Evolutionary conservation across 2,797 vertebrate genomes (phyloP).

Genomic region (Paedocypris micromegethes): DNA sequence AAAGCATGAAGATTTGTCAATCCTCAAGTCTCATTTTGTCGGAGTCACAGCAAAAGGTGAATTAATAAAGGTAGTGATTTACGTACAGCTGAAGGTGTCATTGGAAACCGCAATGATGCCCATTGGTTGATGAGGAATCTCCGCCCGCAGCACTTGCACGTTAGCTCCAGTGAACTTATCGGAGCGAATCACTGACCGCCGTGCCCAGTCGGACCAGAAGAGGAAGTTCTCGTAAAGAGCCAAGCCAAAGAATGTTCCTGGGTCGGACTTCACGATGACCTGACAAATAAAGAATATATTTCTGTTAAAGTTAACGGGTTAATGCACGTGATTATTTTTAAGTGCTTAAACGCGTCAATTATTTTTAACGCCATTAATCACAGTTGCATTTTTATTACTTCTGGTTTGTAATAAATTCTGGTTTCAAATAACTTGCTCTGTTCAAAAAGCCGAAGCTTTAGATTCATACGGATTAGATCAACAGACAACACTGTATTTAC

Average conservation of each 20-base stretch:
- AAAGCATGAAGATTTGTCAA: too few relatives aligned
- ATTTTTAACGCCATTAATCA: too few relatives aligned
- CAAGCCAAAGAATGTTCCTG: slow-evolving; percentile 79
- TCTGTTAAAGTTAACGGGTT: too few relatives aligned
- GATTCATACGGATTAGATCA: too few relatives aligned
- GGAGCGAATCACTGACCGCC: slow-evolving; percentile 76
- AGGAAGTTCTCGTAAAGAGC: slow-evolving; percentile 78
- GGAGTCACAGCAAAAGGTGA: background rate
- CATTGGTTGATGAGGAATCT: slow-evolving; percentile 82
- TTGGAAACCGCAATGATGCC: slow-evolving; percentile 80
- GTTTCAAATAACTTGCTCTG: too few relatives aligned
- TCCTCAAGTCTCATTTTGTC: too few relatives aligned
- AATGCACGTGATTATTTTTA: too few relatives aligned
- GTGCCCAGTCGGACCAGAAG: slow-evolving; percentile 83
- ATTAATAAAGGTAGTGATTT: slow-evolving; percentile 3
- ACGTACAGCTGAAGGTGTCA: slow-evolving; percentile 82
- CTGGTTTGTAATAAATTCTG: too few relatives aligned
- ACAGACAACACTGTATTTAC: too few relatives aligned
- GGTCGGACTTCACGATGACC: slow-evolving; percentile 80
- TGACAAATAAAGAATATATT: slow-evolving; percentile 48
- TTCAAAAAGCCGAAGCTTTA: too few relatives aligned
- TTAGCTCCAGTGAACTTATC: slow-evolving; percentile 81
- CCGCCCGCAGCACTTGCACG: slow-evolving; percentile 75
- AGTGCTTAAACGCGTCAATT: too few relatives aligned
- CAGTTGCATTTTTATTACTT: too few relatives aligned